Percentiles rank a stretch among this genome's conserved stretches.
phyloP scores from a whole-genome alignment of 2,797 vertebrate species.

The Lepus oiostolus region DNA sequence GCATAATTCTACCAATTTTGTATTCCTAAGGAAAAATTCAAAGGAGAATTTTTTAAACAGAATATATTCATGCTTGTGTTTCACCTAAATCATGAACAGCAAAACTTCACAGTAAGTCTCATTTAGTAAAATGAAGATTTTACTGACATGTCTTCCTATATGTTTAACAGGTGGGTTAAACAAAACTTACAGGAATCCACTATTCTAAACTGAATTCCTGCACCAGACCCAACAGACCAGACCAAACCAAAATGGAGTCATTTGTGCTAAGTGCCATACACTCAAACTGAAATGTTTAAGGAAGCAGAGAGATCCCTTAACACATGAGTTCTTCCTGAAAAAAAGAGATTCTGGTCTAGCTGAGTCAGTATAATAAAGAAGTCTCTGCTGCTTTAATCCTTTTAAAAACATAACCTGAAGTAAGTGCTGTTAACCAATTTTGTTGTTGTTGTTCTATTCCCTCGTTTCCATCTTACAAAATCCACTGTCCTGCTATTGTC shows the following conservation, averaged over 20 bases:
- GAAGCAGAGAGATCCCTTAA: not conserved
- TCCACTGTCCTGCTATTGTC: not conserved
- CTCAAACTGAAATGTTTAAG: not conserved
- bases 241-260: conserved; percentile 6
- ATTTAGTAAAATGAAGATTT: conserved; percentile 50
- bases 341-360: not conserved
- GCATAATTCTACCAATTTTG: conserved; percentile 81
- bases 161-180: not conserved
- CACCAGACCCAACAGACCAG: not conserved
- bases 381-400: not conserved
- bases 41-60: conserved; percentile 38
- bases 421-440: not conserved
- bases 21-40: conserved; percentile 70
- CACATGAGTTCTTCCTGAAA: conserved; percentile 11
- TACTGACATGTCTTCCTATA: not conserved
- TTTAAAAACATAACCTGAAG: not conserved
- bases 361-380: not conserved
- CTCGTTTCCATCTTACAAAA: not conserved
- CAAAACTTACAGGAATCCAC: not conserved
- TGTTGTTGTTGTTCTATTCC: not conserved
- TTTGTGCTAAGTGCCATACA: not conserved
- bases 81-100: not conserved
- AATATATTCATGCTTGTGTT: not conserved
- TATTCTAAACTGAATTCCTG: not conserved
- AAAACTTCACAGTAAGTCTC: not conserved